These are phyloP conservation scores for Brachionus plicatilis DNA, from an alignment of 1,140 invertebrate species.

Conservation along the genomic window DNA sequence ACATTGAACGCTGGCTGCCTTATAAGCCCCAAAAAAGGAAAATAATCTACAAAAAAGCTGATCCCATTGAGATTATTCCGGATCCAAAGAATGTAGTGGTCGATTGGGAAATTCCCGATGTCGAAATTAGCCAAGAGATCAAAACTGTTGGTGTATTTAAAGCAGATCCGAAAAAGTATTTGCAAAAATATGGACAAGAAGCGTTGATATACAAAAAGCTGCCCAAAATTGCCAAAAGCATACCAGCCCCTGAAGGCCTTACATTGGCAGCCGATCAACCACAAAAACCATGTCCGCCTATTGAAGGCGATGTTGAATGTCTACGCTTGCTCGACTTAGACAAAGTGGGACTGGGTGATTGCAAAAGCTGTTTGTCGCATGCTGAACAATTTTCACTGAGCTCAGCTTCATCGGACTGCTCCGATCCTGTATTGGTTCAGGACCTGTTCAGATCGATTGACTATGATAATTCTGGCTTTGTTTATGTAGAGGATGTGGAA, in stretches of 20 bases:
- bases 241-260: background rate
- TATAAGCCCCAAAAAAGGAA: constrained; percentile 34
- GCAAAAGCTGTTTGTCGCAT: background rate
- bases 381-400: background rate
- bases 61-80: background rate
- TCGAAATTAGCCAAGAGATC: background rate
- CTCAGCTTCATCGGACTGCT: background rate
- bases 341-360: background rate
- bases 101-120: background rate
- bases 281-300: background rate
- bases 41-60: constrained; percentile 29
- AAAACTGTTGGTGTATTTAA: constrained; percentile 14
- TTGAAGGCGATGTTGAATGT: constrained; percentile 4
- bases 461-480: background rate
- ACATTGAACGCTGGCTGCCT: constrained; percentile 41
- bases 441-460: constrained; percentile 26
- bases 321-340: background rate
- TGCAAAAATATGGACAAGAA: background rate
- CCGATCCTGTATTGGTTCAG: background rate
- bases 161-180: constrained; percentile 7
- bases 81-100: constrained; percentile 10
- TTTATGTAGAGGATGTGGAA: constrained; percentile 24
- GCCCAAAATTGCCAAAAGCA: background rate
- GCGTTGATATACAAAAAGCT: background rate
- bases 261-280: background rate